Evolutionary conservation across 2,797 vertebrate genomes (phyloP), one percentile per base, ranked within the genome.

Genomic region (Lutra lutra): DNA sequence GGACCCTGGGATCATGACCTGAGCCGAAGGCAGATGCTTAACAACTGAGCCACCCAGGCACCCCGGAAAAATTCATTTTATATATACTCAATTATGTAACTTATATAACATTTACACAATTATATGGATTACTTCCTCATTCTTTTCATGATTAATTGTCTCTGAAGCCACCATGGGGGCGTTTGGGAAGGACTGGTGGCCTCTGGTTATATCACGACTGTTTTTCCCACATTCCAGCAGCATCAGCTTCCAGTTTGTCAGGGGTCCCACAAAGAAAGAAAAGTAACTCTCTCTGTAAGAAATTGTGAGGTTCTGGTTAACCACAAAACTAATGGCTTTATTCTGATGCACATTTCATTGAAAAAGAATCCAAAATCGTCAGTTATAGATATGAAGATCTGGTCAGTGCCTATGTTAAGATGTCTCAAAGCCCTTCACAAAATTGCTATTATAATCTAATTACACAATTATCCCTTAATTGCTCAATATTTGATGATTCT

Each of bases 71-170:
- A 89, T 86, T 9, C 32, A 96, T 79, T 96, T 72, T 77, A 78
- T 82, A 60, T 64, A 93, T 70, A 64, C 3, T 15, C 64, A 96
- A 96, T 94, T 97, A 96, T 75, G 43, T 75, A 97, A 97, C 96
- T 94, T 94, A 95, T 38, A 94, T 95, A 91, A 89, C 79, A 94
- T 70, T 92, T 96, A 89, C 78, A 85, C 68, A 97, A 94, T 95
- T 97, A 93, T 77, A 70, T 72, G 93, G 43, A 84, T 94, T 95
- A 79, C 77, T 97, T 97, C 72, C 93, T 95, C 35, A 46, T 5
- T 95, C 5, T 92, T 40, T 64, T 88, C 80, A 92, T 84, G 95
- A 95, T 96, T 93, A 97, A 96, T 96, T 97, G 72, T 92, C 87
- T 86, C 46, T 43, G 48, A 25, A 82, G 90, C 54, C 95, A 97